Evolutionary conservation across 2,113 vertebrate species (phyloP).

Genomic region (Sinocyclocheilus anshuiensis): DNA sequence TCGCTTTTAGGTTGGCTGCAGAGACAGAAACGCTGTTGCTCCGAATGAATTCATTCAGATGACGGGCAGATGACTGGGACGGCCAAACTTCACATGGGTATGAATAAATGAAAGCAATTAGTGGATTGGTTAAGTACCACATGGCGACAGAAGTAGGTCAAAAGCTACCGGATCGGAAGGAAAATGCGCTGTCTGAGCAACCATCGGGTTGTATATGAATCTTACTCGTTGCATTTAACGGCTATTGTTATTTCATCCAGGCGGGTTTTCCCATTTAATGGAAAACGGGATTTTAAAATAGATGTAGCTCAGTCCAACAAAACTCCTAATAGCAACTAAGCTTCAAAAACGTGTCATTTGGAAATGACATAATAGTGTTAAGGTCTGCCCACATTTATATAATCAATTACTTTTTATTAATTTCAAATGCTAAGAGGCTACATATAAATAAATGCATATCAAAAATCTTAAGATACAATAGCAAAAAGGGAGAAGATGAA

Average conservation of each 20-base stretch:
- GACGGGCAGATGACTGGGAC: background rate
- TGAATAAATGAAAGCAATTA: slow-evolving; percentile 54
- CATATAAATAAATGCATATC: background rate
- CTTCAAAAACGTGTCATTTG: background rate
- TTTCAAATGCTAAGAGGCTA: background rate
- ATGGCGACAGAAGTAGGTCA: slow-evolving; percentile 45
- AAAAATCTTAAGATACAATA: background rate
- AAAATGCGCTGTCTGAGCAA: background rate
- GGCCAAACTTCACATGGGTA: slow-evolving; percentile 27
- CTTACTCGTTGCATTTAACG: background rate
- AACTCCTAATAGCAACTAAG: background rate
- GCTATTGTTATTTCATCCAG: slow-evolving; percentile 13
- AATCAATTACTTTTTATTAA: background rate
- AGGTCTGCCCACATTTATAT: background rate
- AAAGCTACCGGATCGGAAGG: slow-evolving; percentile 25
- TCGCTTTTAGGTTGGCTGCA: background rate
- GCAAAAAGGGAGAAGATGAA: too few relatives aligned
- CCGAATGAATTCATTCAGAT: slow-evolving; percentile 14
- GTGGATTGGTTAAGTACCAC: slow-evolving; percentile 25
- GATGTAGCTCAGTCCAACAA: background rate
- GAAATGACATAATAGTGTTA: background rate
- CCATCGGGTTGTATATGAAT: slow-evolving; percentile 11
- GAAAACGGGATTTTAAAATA: background rate
- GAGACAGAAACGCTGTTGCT: background rate
- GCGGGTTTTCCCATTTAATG: background rate